Base-by-base conservation (phyloP, 2,888 invertebrate genomes). In the Tenthredo notha region DNA sequence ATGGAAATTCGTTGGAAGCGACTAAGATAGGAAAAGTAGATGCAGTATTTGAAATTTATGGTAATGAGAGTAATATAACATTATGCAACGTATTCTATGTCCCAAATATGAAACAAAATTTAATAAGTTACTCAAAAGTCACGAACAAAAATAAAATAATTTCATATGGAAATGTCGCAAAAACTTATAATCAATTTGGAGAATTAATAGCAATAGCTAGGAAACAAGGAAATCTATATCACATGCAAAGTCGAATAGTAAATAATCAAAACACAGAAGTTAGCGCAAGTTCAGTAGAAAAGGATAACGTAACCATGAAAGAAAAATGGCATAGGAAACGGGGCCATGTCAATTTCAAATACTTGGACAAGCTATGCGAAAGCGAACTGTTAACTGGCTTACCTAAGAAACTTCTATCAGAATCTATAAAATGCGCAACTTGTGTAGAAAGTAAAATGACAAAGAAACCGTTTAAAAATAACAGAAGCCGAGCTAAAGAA, bases 61-160 rank as follows among this genome's bases (percentile, higher is more conserved):
- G n/a, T 50, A 84, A 29, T 7, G 21, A 72, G 15, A 61, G 50
- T 47, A 58, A 29, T n/a, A 33, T 72, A 47, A 50, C 43, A 18
- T 15, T 85, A 18, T n/a, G 18, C 25, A 74, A 84, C 74, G 84
- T 84, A 18, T 84, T 50, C 43, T 74, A 29, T 50, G 84, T 72
- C 18, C 5, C 37, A 40, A 25, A 85, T 47, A 85, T 87, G 72
- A 47, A 84, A 47, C 50, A 21, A 85, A 88, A 87, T 87, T 85
- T 88, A 61, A 67, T 88, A 21, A 89, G 88, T 85, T 86, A 85
- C 84, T 54, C 84, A 10, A 88, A 82, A 84, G 83, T 89, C 3
- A 87, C 86, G 65, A 77, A 87, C n/a, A 86, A 84, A 50, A 85
- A 88, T 86, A 85, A 84, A 85, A 85, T 87, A 82, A 77, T 89